These are phyloP conservation scores for Poecilia wingei DNA, from an alignment of 2,797 vertebrate species.

Conservation along the genomic window DNA sequence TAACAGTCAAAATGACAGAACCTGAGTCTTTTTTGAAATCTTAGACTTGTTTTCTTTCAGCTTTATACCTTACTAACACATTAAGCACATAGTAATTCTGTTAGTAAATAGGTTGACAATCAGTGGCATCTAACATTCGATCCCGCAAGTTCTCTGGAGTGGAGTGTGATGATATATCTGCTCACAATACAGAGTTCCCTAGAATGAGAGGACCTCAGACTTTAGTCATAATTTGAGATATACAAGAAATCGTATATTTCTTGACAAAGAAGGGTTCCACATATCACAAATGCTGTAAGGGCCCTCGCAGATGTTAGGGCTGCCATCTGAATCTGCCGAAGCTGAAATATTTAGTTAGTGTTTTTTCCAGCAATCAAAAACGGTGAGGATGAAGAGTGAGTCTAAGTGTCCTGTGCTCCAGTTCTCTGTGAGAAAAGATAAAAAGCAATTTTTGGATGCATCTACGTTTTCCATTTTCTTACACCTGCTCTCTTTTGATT, in stretches of 20 bases:
- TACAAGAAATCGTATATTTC: not conserved
- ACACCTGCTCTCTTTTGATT: constrained; percentile 18
- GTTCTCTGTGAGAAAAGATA: constrained; percentile 11
- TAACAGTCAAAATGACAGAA: not conserved
- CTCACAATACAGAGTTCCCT: no score
- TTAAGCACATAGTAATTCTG: not conserved
- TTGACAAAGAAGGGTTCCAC: not conserved
- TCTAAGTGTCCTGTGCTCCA: constrained; percentile 13
- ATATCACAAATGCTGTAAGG: no score
- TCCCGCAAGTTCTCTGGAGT: not conserved
- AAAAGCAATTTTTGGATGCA: not conserved
- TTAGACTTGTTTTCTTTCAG: not conserved
- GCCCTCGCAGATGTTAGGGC: not conserved
- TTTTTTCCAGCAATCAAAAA: constrained; percentile 25
- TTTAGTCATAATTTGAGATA: not conserved
- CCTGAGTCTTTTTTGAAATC: not conserved
- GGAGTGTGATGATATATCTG: no score
- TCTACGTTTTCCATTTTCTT: not conserved
- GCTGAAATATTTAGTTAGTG: not conserved
- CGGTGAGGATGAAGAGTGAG: not conserved
- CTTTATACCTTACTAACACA: constrained; percentile 9
- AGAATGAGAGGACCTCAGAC: not conserved
- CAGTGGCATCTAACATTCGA: constrained; percentile 16
- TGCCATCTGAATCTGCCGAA: not conserved
- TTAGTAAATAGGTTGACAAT: not conserved